Evolutionary conservation across 2,888 invertebrate species (phyloP).

Genomic region (Spilosoma lubricipeda): DNA sequence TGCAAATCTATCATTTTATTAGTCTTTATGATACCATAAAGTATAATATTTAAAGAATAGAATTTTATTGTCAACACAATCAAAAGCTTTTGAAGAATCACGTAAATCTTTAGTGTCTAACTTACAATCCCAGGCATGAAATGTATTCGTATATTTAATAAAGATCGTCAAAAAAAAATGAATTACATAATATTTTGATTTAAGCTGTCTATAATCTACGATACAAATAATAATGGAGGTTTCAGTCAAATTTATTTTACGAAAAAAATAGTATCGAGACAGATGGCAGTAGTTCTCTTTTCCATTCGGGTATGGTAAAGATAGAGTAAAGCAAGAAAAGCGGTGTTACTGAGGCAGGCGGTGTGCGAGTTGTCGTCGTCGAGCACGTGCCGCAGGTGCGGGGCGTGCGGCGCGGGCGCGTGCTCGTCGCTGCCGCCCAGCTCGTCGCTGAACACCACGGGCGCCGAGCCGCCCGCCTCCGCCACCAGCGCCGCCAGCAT

Average conservation of each 20-base stretch:
- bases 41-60: not conserved
- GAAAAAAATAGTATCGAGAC: too few species aligned
- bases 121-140: too few species aligned
- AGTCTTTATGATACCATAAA: not conserved
- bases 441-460: slow-evolving; percentile 98
- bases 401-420: slow-evolving; percentile 84
- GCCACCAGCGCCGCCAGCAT: slow-evolving; percentile 95
- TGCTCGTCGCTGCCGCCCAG: slow-evolving; percentile 85
- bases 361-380: slow-evolving; percentile 97
- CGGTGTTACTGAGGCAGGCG: slow-evolving; percentile 97
- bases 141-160: not conserved
- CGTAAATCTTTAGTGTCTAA: too few species aligned
- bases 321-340: not conserved
- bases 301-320: too few species aligned
- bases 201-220: too few species aligned
- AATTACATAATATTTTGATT: too few species aligned
- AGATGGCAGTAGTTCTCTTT: too few species aligned
- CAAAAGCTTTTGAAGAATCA: not conserved
- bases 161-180: not conserved
- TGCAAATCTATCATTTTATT: not conserved
- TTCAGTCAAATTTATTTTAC: too few species aligned
- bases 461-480: slow-evolving; percentile 95
- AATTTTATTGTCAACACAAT: not conserved
- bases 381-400: slow-evolving; percentile 91
- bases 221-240: too few species aligned